phyloP scores from a whole-genome alignment of 2,113 vertebrate genomes.

The Ceyx margarethae region DNA sequence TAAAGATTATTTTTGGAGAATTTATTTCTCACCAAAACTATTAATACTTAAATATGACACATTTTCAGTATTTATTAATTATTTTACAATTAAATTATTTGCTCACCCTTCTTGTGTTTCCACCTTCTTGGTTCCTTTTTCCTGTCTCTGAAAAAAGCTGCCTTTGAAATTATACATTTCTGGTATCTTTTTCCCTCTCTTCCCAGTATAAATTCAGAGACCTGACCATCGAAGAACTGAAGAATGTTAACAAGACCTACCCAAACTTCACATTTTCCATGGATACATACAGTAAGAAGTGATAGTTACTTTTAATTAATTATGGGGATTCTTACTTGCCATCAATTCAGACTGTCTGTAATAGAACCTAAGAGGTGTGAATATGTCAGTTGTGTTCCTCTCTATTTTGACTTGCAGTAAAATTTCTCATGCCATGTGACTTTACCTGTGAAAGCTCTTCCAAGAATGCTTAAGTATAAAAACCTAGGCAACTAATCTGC shows the following conservation, averaged over 20 bases:
- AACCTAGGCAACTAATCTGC: not conserved
- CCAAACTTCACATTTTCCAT: constrained; percentile 77
- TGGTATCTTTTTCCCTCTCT: not conserved
- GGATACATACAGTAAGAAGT: constrained; percentile 79
- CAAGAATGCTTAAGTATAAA: not conserved
- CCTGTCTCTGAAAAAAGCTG: not conserved
- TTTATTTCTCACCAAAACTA: not conserved
- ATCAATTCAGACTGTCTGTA: not conserved
- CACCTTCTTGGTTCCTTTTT: not conserved
- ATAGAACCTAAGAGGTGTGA: not conserved
- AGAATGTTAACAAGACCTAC: constrained; percentile 68
- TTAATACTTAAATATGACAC: not conserved
- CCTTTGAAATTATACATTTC: not conserved
- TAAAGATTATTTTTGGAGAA: not conserved
- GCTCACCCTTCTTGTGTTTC: not conserved
- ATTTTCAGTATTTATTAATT: too few relatives aligned
- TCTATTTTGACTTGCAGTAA: not conserved
- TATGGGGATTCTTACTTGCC: not conserved
- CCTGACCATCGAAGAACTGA: constrained; percentile 80
- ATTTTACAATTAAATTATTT: not conserved
- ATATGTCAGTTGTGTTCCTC: not conserved
- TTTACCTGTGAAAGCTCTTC: not conserved
- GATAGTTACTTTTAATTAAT: not conserved
- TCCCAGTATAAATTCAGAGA: constrained; percentile 83
- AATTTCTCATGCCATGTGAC: not conserved